Evolutionary conservation across 2,888 invertebrate species (phyloP), one percentile per base, ranked within the genome.

Genomic region (Dryococelus australis): DNA sequence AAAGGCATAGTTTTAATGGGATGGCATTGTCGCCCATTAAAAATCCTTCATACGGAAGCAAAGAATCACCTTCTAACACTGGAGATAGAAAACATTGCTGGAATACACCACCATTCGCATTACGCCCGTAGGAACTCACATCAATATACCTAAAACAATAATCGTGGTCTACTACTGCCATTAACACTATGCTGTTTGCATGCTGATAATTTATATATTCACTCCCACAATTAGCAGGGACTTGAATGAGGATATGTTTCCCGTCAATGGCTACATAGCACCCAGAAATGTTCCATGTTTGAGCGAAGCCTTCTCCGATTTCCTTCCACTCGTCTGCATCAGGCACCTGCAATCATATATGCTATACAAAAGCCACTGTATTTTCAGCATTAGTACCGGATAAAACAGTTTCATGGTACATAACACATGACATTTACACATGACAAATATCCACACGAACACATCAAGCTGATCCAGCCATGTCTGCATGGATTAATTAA

Each of bases 201-300:
- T 2, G 26, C 20, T 79, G n/a, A 6, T 79, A 79, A 24, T 79
- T 79, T 16, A 20, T 16, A 79, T 26, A 79, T n/a, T 79, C 79
- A 79, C 79, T 79, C 10, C 79, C 9, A 79, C 20, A 79, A 2
- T 79, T 79, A 16, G 79, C 79, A 79, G 79, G 9, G 27, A 24
- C n/a, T n/a, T 79, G 79, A 20, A 79, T 79, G n/a, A 10, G n/a
- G 13, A 79, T 27, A 79, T 79, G 79, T 79, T 79, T 79, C 10
- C 79, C 79, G 0, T 79, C 79, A 24, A 79, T 79, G n/a, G 79
- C n/a, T 79, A 12, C 79, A 79, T 79, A 79, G 79, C 79, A 79
- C 5, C 27, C 27, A 2, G 6, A 24, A 79, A 79, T 16, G n/a
- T 79, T 79, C 79, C 79, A 79, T 20, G 9, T 12, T 12, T 79